phyloP scores from a whole-genome alignment of 1,140 invertebrate species.

The Mercenaria mercenaria region DNA sequence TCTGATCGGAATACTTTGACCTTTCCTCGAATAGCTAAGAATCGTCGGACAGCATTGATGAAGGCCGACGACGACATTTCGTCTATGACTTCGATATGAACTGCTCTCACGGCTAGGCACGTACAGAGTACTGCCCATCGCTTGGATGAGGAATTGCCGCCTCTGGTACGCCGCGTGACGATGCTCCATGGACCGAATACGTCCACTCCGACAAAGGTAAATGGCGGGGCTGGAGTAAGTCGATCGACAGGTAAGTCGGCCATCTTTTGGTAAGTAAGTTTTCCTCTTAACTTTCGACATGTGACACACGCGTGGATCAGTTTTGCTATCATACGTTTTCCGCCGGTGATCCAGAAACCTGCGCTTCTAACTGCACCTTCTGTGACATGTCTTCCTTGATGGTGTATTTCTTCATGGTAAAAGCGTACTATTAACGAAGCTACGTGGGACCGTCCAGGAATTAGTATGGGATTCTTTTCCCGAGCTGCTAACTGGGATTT shows the following conservation, averaged over 20 bases:
- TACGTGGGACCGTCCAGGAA: not conserved
- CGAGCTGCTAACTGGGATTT: not conserved
- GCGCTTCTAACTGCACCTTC: not conserved
- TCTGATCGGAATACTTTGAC: constrained; percentile 43
- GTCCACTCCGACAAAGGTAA: constrained; percentile 22
- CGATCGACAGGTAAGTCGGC: constrained; percentile 27
- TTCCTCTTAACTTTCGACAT: constrained; percentile 2
- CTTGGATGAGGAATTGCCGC: not conserved
- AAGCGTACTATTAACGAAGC: not conserved
- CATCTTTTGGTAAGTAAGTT: constrained; percentile 26
- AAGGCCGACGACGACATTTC: not conserved
- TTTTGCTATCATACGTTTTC: not conserved
- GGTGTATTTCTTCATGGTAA: not conserved
- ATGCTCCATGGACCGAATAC: constrained; percentile 17
- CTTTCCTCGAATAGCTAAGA: constrained; percentile 1
- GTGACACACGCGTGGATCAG: not conserved
- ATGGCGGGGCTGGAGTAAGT: constrained; percentile 10
- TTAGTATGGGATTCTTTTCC: not conserved
- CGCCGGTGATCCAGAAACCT: not conserved
- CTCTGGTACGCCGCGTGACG: not conserved
- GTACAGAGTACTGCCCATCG: constrained; percentile 15
- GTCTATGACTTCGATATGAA: not conserved
- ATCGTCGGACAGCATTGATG: constrained; percentile 22
- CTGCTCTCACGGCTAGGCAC: not conserved
- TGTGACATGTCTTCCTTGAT: not conserved